Conservation (phyloP, 2,888 invertebrate genomes). For the Pristionchus maxplancki region DNA sequence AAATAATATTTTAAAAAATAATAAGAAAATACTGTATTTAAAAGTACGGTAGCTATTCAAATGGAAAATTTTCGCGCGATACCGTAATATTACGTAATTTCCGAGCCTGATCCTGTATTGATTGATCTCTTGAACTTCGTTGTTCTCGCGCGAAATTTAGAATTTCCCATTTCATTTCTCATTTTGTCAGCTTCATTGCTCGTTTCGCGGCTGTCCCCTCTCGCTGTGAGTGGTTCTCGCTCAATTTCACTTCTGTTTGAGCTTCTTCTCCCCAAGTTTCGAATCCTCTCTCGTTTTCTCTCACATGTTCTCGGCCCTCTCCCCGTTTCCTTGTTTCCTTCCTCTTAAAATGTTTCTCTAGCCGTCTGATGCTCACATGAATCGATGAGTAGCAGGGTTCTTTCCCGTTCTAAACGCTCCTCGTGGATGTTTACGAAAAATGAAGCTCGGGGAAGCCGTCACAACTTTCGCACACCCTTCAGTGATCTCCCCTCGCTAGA, state of each 20-base stretch:
- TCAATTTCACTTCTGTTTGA: not conserved
- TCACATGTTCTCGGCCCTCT: not conserved
- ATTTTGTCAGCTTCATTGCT: not conserved
- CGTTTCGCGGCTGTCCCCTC: not conserved
- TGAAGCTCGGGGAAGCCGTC: not conserved
- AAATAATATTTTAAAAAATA: not conserved
- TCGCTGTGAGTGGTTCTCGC: not conserved
- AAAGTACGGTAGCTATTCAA: not conserved
- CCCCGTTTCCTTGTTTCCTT: not conserved
- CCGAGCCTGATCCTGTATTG: too few species aligned
- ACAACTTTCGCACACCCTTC: slow-evolving; percentile 21
- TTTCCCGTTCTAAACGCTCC: not conserved
- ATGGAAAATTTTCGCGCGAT: not conserved
- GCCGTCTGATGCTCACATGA: not conserved
- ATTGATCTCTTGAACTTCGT: not conserved
- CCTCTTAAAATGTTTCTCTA: not conserved
- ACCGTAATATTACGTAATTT: too few species aligned
- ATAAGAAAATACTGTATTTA: not conserved
- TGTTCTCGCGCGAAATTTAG: not conserved
- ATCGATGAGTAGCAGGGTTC: slow-evolving; percentile 24
- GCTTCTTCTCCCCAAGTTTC: slow-evolving; percentile 25
- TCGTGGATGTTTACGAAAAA: not conserved
- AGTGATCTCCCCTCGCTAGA: slow-evolving; percentile 13
- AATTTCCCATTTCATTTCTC: not conserved
- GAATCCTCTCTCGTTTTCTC: slow-evolving; percentile 18